Percentiles rank a stretch among this genome's conserved stretches.
These are phyloP conservation scores for Narcine bancroftii DNA, from an alignment of 2,113 vertebrate species.

Conservation along the genomic window DNA sequence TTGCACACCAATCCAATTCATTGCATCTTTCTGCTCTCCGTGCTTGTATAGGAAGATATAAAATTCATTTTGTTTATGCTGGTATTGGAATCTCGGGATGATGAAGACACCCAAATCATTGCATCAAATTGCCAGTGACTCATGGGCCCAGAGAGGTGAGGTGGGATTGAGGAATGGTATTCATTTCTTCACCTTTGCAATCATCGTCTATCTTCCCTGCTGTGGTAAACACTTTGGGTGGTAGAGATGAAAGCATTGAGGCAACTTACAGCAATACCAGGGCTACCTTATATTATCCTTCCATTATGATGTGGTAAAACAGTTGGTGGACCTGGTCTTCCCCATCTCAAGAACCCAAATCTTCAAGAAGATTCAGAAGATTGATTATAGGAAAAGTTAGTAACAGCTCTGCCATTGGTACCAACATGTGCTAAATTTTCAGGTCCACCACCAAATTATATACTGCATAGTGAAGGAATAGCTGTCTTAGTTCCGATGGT, in stretches of 20 bases:
- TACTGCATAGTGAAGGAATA: neutral
- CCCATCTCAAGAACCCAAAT: slow-evolving; percentile 66
- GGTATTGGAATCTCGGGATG: neutral
- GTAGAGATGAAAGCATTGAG: neutral
- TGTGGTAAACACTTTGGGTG: neutral
- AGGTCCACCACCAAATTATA: slow-evolving; percentile 48
- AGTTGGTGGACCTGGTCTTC: slow-evolving; percentile 61
- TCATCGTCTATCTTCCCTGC: neutral
- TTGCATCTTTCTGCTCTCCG: neutral
- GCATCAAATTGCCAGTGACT: neutral
- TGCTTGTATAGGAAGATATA: neutral
- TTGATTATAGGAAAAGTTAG: slow-evolving; percentile 54
- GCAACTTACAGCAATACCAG: neutral
- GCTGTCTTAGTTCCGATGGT: neutral
- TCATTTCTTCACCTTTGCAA: neutral
- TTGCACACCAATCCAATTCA: neutral
- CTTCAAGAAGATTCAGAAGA: slow-evolving; percentile 66
- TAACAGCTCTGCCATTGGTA: slow-evolving; percentile 47
- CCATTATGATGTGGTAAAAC: neutral
- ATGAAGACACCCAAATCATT: neutral
- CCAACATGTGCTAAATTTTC: slow-evolving; percentile 49
- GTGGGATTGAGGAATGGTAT: neutral
- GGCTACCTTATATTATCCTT: neutral
- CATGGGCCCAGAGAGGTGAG: neutral
- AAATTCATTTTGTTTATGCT: neutral